Evolutionary conservation across 2,113 vertebrate species (phyloP), one percentile per base, ranked within the genome.

Genomic region (Paratilapia polleni): DNA sequence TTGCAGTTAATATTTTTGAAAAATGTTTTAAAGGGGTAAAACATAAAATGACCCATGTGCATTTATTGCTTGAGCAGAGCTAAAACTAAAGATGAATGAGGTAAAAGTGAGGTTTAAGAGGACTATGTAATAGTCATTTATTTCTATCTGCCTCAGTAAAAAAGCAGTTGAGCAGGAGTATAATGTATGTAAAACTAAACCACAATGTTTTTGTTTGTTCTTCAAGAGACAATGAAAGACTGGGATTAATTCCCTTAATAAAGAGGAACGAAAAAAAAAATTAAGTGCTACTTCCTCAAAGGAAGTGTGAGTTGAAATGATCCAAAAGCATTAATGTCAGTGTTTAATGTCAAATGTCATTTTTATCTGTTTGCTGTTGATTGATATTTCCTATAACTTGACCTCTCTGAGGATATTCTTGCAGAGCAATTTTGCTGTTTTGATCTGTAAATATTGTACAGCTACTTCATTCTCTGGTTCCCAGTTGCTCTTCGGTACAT

Each of bases 391-490:
- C 85, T 89, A 88, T 92, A 43, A 88, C 93, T 95, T 88, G 88
- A 89, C 89, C 88, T 93, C 87, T 91, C 60, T 70, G 89, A 77
- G 80, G 73, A 87, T 81, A 81, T 88, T 91, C 85, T 74, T 83
- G 62, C 76, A 88, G 78, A 91, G 77, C 63, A 61, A 70, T 87
- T 89, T 62, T 94, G 79, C 77, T 92, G 76, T 86, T 86, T 88
- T 82, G 58, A 77, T 34, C 49, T 95, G 95, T 96, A 96, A 90
- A 96, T 95, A 96, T 59, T 96, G 96, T 95, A 96, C 93, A 96
- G 94, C 81, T 94, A 82, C 93, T 95, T 92, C 87, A 87, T 90
- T 94, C 92, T 95, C 80, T 82, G 89, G 87, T 91, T 91, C 49
- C 83, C 88, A 83, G 85, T 95, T 87, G 84, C 91, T 93, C 90